Evolutionary conservation across 2,888 invertebrate species (phyloP).

Genomic region (Aphrophora alni): DNA sequence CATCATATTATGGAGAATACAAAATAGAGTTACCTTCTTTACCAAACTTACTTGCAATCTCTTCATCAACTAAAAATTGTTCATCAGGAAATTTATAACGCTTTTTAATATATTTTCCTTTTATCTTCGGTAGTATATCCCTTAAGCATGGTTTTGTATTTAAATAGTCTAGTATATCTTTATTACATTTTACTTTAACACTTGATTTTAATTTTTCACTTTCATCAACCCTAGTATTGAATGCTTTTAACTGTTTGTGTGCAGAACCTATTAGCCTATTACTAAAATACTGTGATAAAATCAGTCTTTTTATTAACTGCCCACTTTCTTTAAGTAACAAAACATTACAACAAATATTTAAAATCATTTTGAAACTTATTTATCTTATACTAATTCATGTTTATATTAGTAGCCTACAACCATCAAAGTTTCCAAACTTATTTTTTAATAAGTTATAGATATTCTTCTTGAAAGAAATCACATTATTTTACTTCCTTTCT

Average conservation of each 20-base stretch:
- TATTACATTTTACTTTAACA: background rate
- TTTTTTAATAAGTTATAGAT: no score
- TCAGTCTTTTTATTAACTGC: background rate
- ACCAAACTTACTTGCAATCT: background rate
- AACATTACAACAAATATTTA: no score
- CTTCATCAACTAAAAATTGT: background rate
- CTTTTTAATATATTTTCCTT: background rate
- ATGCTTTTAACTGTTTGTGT: background rate
- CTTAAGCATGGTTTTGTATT: background rate
- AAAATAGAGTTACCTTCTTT: no score
- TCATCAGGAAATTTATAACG: background rate
- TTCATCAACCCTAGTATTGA: background rate
- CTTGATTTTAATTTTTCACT: background rate
- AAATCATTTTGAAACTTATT: no score
- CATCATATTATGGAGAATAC: no score
- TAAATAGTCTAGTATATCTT: background rate
- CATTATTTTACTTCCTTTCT: no score
- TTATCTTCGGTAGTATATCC: background rate
- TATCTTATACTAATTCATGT: no score
- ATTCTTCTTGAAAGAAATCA: no score
- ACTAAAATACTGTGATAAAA: background rate
- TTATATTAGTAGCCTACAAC: no score
- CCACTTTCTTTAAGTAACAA: no score
- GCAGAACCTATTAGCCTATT: background rate
- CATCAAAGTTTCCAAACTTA: no score